Evolutionary conservation across 2,888 invertebrate species (phyloP).

Genomic region (Rotaria macrura): DNA sequence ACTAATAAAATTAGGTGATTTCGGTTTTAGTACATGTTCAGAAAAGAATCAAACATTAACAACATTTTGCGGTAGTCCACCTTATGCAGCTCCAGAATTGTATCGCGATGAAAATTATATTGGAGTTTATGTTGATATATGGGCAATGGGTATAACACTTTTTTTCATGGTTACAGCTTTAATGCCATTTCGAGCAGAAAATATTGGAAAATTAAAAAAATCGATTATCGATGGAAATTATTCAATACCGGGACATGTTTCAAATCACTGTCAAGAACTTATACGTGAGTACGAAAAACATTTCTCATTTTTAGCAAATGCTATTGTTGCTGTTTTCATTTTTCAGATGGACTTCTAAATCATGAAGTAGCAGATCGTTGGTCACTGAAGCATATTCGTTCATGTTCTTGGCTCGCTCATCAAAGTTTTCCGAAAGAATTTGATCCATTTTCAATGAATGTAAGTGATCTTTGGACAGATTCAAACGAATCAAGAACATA

Average conservation of each 20-base stretch:
- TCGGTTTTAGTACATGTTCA: constrained; percentile 63
- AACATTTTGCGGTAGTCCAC: constrained; percentile 69
- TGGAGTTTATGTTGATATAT: constrained; percentile 60
- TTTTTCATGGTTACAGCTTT: constrained; percentile 66
- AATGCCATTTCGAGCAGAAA: constrained; percentile 68
- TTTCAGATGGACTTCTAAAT: constrained; percentile 42
- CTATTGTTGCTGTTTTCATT: not conserved
- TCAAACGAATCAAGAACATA: not conserved
- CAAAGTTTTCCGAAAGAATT: constrained; percentile 47
- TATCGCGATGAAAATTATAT: constrained; percentile 55
- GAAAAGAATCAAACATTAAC: constrained; percentile 57
- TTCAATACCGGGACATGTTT: constrained; percentile 47
- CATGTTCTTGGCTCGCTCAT: constrained; percentile 56
- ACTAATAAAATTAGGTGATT: constrained; percentile 60
- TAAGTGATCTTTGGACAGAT: not conserved
- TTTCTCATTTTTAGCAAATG: not conserved
- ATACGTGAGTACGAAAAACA: constrained; percentile 38
- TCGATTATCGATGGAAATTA: constrained; percentile 61
- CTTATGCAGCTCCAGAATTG: constrained; percentile 68
- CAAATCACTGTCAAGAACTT: constrained; percentile 47
- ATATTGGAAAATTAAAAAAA: constrained; percentile 62
- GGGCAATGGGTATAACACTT: constrained; percentile 65
- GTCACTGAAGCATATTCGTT: constrained; percentile 47
- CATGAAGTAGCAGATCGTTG: constrained; percentile 48
- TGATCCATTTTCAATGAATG: constrained; percentile 21